Evolutionary conservation across 2,797 vertebrate genomes (phyloP).

Genomic region (Chaetophractus vellerosus): DNA sequence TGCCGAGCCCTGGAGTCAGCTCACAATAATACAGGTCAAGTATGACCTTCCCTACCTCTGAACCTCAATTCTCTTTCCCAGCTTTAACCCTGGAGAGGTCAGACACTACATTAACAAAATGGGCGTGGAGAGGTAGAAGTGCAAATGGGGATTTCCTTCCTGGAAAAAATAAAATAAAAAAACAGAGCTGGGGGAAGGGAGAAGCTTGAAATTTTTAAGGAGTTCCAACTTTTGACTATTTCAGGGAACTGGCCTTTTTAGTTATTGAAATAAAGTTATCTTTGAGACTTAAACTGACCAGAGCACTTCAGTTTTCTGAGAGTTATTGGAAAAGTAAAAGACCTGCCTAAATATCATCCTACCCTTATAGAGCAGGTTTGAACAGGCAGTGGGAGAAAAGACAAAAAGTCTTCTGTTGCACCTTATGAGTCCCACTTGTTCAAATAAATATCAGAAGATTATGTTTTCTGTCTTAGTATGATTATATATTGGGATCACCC

Average conservation of each 20-base stretch:
- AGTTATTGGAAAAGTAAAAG: constrained; percentile 45
- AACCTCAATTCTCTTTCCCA: neutral
- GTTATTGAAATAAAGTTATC: constrained; percentile 11
- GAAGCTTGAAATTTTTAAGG: neutral
- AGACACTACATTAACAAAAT: neutral
- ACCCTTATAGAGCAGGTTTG: neutral
- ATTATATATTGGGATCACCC: constrained; percentile 13
- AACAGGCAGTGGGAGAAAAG: neutral
- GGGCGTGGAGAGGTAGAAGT: neutral
- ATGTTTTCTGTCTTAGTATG: neutral
- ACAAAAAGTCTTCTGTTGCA: neutral
- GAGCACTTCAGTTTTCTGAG: constrained; percentile 27
- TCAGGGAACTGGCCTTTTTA: constrained; percentile 6
- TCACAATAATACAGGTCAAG: neutral
- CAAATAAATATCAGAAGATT: neutral
- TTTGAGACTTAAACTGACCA: neutral
- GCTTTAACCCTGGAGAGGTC: neutral
- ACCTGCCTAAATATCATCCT: neutral
- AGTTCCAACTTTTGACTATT: constrained; percentile 20
- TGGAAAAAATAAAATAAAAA: no score
- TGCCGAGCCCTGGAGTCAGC: neutral
- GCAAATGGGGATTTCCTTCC: neutral
- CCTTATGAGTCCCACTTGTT: neutral
- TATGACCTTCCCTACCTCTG: neutral
- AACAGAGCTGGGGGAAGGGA: neutral